Percentiles rank a stretch among this genome's conserved stretches.
Evolutionary conservation across 2,113 vertebrate species (phyloP).

Genomic region (Proteles cristata): DNA sequence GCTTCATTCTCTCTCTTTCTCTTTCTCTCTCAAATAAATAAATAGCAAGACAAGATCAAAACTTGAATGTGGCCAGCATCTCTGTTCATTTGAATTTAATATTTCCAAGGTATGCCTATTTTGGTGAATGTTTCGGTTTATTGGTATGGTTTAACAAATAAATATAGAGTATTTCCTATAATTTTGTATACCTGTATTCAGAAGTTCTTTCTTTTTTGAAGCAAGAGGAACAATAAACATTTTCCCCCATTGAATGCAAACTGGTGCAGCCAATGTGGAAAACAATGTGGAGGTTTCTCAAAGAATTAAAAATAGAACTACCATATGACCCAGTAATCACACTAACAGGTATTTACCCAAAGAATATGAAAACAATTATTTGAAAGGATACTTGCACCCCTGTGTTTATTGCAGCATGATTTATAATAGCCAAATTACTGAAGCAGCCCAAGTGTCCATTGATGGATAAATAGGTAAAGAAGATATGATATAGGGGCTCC

Average conservation of each 20-base stretch:
- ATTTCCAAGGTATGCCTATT: background rate
- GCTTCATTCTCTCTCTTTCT: too few species aligned
- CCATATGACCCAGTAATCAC: background rate
- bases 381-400: background rate
- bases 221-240: background rate
- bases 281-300: background rate
- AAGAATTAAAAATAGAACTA: background rate
- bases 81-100: background rate
- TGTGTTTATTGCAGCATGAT: background rate
- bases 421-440: too few species aligned
- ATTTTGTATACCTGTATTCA: background rate
- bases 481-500: background rate
- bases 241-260: background rate
- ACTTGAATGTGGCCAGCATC: background rate
- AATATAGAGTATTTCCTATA: background rate
- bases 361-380: background rate
- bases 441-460: background rate
- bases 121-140: background rate
- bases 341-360: background rate
- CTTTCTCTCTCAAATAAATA: background rate
- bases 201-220: background rate
- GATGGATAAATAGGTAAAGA: background rate
- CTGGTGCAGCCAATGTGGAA: background rate
- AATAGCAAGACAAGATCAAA: conserved; percentile 53
- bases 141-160: background rate